These are phyloP conservation scores for Poeciliopsis turneri DNA, from an alignment of 2,797 vertebrate genomes.

Conservation along the genomic window DNA sequence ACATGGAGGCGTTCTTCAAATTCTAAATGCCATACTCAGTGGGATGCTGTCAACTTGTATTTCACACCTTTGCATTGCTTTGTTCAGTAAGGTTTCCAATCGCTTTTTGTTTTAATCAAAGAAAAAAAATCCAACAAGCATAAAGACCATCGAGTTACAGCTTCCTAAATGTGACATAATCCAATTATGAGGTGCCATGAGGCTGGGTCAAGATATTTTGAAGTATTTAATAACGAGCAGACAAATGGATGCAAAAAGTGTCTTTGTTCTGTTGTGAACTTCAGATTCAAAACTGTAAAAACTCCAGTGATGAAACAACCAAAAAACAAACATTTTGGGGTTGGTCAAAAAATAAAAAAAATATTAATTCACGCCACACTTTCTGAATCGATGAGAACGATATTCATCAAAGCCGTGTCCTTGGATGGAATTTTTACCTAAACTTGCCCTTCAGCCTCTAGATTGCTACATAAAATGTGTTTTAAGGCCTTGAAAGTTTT, in stretches of 20 bases:
- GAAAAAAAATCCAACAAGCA: neutral
- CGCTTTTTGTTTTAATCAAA: conserved; percentile 9
- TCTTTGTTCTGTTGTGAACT: no score
- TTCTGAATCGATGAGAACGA: no score
- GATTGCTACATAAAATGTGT: no score
- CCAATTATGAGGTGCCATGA: neutral
- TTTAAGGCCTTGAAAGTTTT: neutral
- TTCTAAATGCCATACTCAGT: conserved; percentile 19
- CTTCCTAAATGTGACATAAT: neutral
- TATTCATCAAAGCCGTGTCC: no score
- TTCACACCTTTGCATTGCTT: neutral
- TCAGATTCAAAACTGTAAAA: no score
- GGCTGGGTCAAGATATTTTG: neutral
- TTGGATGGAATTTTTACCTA: no score
- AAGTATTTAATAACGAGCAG: neutral
- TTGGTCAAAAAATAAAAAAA: no score
- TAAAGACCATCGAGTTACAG: neutral
- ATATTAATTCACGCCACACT: no score
- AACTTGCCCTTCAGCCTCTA: no score
- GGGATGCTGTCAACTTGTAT: conserved; percentile 8
- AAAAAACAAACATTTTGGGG: no score
- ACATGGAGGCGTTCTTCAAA: neutral
- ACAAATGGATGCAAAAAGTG: neutral
- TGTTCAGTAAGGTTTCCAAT: conserved; percentile 4
- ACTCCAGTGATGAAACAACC: no score